Conservation (phyloP, 1,140 invertebrate genomes). For the Halictus rubicundus region DNA sequence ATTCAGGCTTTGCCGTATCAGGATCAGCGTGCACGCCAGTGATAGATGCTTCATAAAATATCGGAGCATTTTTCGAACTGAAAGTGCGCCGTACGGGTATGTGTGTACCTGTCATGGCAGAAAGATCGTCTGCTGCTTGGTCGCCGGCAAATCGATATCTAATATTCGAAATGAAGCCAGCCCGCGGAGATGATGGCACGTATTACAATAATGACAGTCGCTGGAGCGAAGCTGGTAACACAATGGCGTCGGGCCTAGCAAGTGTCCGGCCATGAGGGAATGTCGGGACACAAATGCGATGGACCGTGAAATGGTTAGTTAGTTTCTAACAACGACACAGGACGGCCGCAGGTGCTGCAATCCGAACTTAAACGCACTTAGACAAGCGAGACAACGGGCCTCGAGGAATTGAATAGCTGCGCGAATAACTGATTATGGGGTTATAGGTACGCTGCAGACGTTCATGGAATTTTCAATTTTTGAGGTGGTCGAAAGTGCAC, state of each 20-base stretch:
- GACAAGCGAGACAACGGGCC: background rate
- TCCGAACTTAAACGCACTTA: slow-evolving; percentile 40
- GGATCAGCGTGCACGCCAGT: background rate
- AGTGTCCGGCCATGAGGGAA: slow-evolving; percentile 44
- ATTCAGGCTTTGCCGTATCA: background rate
- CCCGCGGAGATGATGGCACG: slow-evolving; percentile 20
- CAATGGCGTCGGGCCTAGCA: slow-evolving; percentile 41
- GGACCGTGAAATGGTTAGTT: slow-evolving; percentile 36
- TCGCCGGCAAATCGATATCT: slow-evolving; percentile 50
- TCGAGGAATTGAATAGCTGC: slow-evolving; percentile 24
- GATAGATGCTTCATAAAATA: slow-evolving; percentile 20
- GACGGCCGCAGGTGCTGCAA: slow-evolving; percentile 35
- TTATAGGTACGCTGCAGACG: no score
- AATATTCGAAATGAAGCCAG: slow-evolving; percentile 53
- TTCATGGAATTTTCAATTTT: no score
- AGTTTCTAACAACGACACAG: slow-evolving; percentile 41
- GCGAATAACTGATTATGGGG: background rate
- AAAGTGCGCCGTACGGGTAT: background rate
- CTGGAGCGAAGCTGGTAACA: slow-evolving; percentile 39
- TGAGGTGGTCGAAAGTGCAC: no score
- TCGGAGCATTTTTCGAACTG: slow-evolving; percentile 22
- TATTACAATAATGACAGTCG: slow-evolving; percentile 58
- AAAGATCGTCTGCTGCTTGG: background rate
- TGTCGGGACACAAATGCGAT: slow-evolving; percentile 36
- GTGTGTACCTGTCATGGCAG: background rate